phyloP scores from a whole-genome alignment of 2,888 invertebrate genomes.

The Dastarcus helophoroides region DNA sequence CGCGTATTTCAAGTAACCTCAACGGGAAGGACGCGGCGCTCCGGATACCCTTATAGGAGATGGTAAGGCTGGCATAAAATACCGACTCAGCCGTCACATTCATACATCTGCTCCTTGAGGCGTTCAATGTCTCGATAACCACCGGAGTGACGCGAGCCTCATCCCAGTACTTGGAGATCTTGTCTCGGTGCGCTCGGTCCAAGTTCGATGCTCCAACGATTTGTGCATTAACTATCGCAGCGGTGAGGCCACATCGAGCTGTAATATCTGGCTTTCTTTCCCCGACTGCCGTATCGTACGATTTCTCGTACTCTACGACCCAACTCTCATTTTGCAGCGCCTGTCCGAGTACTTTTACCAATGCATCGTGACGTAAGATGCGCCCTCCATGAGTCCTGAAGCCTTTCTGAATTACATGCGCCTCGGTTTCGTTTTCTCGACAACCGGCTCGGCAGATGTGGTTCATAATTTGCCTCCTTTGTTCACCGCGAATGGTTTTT shows the following conservation, averaged over 20 bases:
- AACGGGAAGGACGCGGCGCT: no score
- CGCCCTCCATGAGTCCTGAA: constrained; percentile 4
- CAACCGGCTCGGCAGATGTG: constrained; percentile 4
- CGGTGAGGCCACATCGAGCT: background rate
- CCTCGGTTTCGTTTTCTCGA: constrained; percentile 1
- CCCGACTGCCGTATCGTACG: background rate
- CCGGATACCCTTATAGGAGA: no score
- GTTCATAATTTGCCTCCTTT: no score
- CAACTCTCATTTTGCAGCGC: constrained; percentile 3
- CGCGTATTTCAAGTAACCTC: no score
- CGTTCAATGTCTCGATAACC: no score
- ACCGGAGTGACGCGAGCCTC: no score
- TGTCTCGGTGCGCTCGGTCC: background rate
- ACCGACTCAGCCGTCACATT: no score
- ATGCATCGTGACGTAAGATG: constrained; percentile 2
- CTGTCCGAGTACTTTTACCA: background rate
- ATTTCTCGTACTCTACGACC: constrained; percentile 1
- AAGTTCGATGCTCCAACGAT: constrained; percentile 3
- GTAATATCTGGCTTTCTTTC: constrained; percentile 4
- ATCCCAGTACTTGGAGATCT: no score
- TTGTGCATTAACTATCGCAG: constrained; percentile 3
- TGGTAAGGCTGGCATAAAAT: no score
- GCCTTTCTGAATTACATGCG: constrained; percentile 1
- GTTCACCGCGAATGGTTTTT: no score
- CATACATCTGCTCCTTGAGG: no score